These are phyloP conservation scores for Ichneumoninae sp. DNA, from an alignment of 2,888 invertebrate species.

Conservation along the genomic window DNA sequence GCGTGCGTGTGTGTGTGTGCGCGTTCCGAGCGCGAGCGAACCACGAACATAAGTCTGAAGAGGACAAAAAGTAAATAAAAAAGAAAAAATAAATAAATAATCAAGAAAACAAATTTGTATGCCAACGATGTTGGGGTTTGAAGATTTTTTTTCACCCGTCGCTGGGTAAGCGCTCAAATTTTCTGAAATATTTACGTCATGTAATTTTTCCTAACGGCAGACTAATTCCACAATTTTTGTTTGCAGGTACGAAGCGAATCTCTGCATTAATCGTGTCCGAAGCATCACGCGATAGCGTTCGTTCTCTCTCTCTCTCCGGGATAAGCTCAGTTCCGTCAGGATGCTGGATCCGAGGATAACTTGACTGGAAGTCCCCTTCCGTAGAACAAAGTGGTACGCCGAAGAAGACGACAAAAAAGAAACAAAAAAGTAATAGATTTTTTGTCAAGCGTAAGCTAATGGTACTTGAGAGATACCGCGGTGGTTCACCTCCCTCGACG, in stretches of 20 bases:
- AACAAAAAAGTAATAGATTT: conserved; percentile 2
- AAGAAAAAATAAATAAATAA: neutral
- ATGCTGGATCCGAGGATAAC: conserved; percentile 74
- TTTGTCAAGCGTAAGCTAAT: conserved; percentile 83
- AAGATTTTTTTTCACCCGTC: conserved; percentile 30
- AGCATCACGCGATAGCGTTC: conserved; percentile 22
- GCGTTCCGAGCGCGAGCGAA: neutral
- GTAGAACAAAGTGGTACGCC: neutral
- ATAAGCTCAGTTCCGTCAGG: conserved; percentile 27
- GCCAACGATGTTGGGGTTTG: conserved; percentile 50
- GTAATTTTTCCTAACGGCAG: neutral
- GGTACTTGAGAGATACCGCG: conserved; percentile 87
- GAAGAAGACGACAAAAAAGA: conserved; percentile 62
- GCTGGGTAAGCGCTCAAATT: conserved; percentile 39
- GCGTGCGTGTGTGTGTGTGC: neutral
- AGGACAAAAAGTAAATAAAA: neutral
- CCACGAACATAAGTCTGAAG: neutral
- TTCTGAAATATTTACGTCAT: neutral
- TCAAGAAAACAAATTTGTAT: neutral
- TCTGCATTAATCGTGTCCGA: neutral
- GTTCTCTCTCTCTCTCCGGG: neutral
- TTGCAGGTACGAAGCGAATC: conserved; percentile 30
- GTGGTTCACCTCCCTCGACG: conserved; percentile 86
- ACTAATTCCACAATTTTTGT: neutral
- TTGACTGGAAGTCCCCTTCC: conserved; percentile 67